Evolutionary conservation across 2,888 invertebrate species (phyloP), one percentile per base, ranked within the genome.

Genomic region (Epistrophella euchroma): DNA sequence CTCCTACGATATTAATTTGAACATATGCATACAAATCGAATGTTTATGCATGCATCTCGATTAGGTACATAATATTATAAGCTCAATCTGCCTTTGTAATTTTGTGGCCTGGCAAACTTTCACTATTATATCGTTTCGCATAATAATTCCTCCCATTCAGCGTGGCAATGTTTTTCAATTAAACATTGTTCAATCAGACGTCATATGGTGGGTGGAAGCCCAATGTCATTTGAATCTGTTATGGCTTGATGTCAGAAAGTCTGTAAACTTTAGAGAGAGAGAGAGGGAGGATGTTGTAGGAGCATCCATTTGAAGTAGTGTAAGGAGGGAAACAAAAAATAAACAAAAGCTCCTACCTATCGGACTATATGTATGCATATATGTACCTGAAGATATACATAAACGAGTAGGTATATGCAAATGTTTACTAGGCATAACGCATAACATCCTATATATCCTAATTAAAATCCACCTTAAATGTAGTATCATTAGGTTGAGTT

Each of bases 391-490:
- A 0, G 6, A 28, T 28, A 28, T 4, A 25, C 2, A n/a, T 50
- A 5, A 37, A 35, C 0, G 9, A 4, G 13, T 37, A 37, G 2
- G 28, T 37, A 40, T 79, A 78, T 78, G 82, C 82, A 82, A 86
- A 82, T 86, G 45, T 81, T 86, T 82, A 47, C 56, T 70, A 37
- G 17, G 17, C 56, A 60, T 40, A 68, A 58, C 68, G 37, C 60
- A 64, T 47, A 56, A 66, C 76, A 77, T 82, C 43, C 50, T 52
- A 43, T 32, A 32, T 32, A 32, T 74, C 58, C 71, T 86, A 86
- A 86, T 86, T 86, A 82, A 86, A 82, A 86, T 81, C 76, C 77
- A 74, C 56, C 73, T 82, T 77, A 77, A 71, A 77, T 72, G 85
- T 47, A 76, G 76, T 68, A 55, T 68, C 80, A 80, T 76, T 72